Conservation (phyloP, 2,797 vertebrate genomes). For the Tarsius wallacei region DNA sequence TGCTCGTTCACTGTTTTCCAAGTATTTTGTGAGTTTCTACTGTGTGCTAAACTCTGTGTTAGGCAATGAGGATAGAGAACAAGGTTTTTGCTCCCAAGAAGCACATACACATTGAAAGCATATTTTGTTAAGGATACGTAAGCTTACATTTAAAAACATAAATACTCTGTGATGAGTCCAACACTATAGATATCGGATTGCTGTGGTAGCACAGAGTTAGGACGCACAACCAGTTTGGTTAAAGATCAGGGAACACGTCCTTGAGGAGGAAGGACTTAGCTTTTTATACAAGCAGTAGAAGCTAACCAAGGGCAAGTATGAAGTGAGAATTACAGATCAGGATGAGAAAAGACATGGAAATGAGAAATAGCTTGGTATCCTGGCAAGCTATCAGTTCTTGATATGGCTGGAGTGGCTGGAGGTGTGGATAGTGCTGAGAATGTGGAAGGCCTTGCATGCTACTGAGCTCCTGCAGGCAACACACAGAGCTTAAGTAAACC, state of each 20-base stretch:
- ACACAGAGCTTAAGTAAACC: background rate
- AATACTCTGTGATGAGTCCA: background rate
- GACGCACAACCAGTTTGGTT: background rate
- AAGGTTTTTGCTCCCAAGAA: background rate
- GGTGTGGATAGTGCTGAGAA: background rate
- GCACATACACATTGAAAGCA: background rate
- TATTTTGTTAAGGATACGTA: background rate
- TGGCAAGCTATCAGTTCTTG: background rate
- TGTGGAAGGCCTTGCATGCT: too few relatives aligned
- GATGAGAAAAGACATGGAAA: conserved; percentile 5
- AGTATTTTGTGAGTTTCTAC: background rate
- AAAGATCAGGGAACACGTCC: background rate
- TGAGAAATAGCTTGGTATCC: background rate
- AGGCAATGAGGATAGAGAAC: background rate
- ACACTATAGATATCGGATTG: background rate
- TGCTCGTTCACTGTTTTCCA: conserved; percentile 9
- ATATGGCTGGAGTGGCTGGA: background rate
- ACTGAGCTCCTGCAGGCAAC: background rate
- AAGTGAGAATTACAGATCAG: background rate
- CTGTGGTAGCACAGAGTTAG: background rate
- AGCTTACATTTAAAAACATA: background rate
- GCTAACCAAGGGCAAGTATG: background rate
- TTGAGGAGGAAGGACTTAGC: background rate
- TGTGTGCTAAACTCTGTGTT: background rate
- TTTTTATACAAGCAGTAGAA: background rate